A percentile compares a stretch with the other conserved stretches of the same genome.
Evolutionary conservation across 2,888 invertebrate genomes (phyloP).

Genomic region (Merodon equestris): DNA sequence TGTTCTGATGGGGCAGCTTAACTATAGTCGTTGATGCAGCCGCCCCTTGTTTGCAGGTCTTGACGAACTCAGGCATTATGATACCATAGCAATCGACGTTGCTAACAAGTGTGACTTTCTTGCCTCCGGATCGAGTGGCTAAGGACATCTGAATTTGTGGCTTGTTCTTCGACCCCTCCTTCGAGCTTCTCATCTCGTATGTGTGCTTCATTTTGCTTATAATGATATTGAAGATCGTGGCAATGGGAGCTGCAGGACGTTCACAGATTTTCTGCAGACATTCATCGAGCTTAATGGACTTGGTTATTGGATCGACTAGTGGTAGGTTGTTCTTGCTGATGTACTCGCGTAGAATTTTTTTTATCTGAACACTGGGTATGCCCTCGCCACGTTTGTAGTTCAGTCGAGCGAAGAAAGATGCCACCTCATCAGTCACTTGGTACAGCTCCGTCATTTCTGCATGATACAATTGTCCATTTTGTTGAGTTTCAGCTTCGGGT

Average conservation of each 20-base stretch:
- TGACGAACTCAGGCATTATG: constrained; percentile 87
- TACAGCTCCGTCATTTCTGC: constrained; percentile 77
- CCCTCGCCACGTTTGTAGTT: constrained; percentile 82
- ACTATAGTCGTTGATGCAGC: constrained; percentile 93
- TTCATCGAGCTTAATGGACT: constrained; percentile 74
- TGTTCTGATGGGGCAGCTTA: constrained; percentile 85
- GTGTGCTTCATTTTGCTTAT: constrained; percentile 83
- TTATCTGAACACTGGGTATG: constrained; percentile 83
- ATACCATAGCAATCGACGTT: constrained; percentile 94
- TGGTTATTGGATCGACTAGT: constrained; percentile 76
- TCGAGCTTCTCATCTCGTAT: constrained; percentile 77
- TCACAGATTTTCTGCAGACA: constrained; percentile 74
- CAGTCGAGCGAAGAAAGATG: constrained; percentile 76
- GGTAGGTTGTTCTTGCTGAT: constrained; percentile 83
- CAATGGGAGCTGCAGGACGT: constrained; percentile 81
- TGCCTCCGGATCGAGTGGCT: constrained; percentile 89
- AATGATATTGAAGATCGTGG: constrained; percentile 84
- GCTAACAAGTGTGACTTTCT: constrained; percentile 94
- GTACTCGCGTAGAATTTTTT: constrained; percentile 85
- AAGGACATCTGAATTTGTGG: constrained; percentile 89
- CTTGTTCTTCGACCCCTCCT: constrained; percentile 82
- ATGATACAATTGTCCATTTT: constrained; percentile 74
- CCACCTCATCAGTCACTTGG: constrained; percentile 75
- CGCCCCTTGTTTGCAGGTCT: constrained; percentile 89
- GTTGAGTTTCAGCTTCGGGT: constrained; percentile 53